Base-by-base conservation (phyloP, 2,113 vertebrate genomes). In the Onychorhynchus coronatus region DNA sequence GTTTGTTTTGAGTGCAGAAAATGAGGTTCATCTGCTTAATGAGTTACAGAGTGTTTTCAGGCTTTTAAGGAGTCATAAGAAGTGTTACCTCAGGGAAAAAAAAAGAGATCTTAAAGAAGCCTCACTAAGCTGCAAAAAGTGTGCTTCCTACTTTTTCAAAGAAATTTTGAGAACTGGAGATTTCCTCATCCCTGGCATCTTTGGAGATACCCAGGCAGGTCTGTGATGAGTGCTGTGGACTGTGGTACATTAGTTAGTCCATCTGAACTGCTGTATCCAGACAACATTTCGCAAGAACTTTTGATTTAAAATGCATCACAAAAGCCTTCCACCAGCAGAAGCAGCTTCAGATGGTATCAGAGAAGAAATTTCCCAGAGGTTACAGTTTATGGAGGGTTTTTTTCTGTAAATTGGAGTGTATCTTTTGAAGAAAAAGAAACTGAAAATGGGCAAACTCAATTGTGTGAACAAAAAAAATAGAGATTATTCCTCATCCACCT, bases 291-390 rank as follows among this genome's bases (percentile, higher is more conserved):
- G 8, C 22, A 65, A 65, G 80, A 81, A 41, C 77, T 82, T 92
- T 49, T 82, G 74, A 85, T 95, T 79, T 85, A 41, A 95, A 95
- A 85, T 91, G 73, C 77, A 78, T 91, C 13, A 50, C 80, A 91
- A 89, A 89, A 92, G 33, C 12, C 44, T 58, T 88, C 87, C 49
- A 85, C 31, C 44, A 68, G n/a, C 74, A 82, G 49, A 58, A 71
- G 74, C 67, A 75, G 61, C 31, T 72, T 95, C 78, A 66, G 31
- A 76, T 72, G 39, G 22, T 44, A 68, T 50, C 70, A 83, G 41
- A 82, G 61, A 66, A 82, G 58, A 77, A 27, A 73, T 73, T 85
- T 89, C 58, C 33, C 46, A 73, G 71, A 70, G 41, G 37, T 79
- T 88, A 65, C 17, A 80, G 37, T 55, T 91, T 52, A 66, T 47